Evolutionary conservation across 2,888 invertebrate species (phyloP).

Genomic region (Agonopterix alstromeriana): DNA sequence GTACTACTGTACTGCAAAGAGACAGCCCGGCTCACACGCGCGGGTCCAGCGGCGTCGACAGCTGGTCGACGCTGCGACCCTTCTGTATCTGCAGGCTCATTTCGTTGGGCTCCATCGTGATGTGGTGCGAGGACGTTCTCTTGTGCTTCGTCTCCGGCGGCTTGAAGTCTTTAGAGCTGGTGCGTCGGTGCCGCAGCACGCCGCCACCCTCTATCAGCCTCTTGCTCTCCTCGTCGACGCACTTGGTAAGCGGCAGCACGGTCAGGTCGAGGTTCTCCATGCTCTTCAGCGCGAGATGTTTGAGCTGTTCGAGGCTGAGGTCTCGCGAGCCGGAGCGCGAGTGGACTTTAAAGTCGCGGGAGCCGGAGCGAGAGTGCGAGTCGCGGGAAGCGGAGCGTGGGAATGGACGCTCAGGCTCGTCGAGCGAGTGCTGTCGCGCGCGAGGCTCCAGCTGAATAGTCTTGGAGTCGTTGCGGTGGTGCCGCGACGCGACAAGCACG

Average conservation of each 20-base stretch:
- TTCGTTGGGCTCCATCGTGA: conserved; percentile 61
- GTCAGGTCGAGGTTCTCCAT: conserved; percentile 64
- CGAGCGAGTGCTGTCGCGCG: conserved; percentile 57
- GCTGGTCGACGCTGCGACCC: conserved; percentile 64
- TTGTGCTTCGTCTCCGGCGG: conserved; percentile 51
- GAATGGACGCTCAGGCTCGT: conserved; percentile 41
- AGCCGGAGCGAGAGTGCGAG: conserved; percentile 37
- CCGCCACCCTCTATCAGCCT: conserved; percentile 58
- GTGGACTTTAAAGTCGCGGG: conserved; percentile 51
- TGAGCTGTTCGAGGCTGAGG: conserved; percentile 62
- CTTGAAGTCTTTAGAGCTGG: conserved; percentile 75
- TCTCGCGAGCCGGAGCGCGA: conserved; percentile 74
- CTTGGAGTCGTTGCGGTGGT: conserved; percentile 79
- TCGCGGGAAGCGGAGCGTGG: conserved; percentile 33
- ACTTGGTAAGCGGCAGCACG: conserved; percentile 49
- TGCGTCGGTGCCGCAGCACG: conserved; percentile 76
- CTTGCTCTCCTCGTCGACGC: conserved; percentile 65
- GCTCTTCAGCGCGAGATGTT: conserved; percentile 64
- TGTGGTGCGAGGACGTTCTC: conserved; percentile 68
- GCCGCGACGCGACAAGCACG: conserved; percentile 70
- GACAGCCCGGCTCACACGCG: conserved; percentile 28
- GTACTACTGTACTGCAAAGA: too few relatives aligned
- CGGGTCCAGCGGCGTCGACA: conserved; percentile 41
- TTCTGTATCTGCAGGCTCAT: conserved; percentile 51
- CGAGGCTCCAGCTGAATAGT: conserved; percentile 79